phyloP scores from a whole-genome alignment of 2,113 vertebrate species.

The Anas platyrhynchos region DNA sequence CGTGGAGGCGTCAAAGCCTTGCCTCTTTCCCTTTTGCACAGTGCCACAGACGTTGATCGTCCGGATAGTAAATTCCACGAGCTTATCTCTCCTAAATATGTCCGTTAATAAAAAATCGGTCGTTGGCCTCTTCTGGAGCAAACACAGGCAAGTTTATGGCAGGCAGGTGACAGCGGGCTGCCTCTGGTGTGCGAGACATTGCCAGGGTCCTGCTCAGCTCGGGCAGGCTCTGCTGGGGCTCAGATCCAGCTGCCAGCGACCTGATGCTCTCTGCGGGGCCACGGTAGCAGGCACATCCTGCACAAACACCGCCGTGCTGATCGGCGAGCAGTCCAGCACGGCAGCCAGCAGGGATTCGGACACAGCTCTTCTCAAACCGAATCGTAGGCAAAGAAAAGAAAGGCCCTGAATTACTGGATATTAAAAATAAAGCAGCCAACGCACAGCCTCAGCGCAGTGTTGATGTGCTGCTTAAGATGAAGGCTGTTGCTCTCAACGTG shows the following conservation, averaged over 20 bases:
- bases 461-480: neutral
- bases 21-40: neutral
- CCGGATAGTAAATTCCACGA: neutral
- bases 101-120: neutral
- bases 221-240: neutral
- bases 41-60: neutral
- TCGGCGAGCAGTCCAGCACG: neutral
- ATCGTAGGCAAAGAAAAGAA: neutral
- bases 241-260: conserved; percentile 18
- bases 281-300: conserved; percentile 13
- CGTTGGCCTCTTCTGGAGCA: neutral
- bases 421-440: neutral
- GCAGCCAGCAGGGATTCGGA: neutral
- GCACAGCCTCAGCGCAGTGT: neutral
- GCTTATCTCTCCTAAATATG: neutral
- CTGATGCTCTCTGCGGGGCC: conserved; percentile 20
- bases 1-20: neutral
- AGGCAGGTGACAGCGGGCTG: neutral
- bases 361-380: neutral
- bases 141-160: neutral
- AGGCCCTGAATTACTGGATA: neutral
- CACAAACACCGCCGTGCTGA: neutral
- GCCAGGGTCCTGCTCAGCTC: neutral
- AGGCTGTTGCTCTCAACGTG: neutral
- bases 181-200: neutral